Percentiles rank a stretch among this genome's conserved stretches.
phyloP scores from a whole-genome alignment of 2,797 vertebrate species.

The Melanogrammus aeglefinus region DNA sequence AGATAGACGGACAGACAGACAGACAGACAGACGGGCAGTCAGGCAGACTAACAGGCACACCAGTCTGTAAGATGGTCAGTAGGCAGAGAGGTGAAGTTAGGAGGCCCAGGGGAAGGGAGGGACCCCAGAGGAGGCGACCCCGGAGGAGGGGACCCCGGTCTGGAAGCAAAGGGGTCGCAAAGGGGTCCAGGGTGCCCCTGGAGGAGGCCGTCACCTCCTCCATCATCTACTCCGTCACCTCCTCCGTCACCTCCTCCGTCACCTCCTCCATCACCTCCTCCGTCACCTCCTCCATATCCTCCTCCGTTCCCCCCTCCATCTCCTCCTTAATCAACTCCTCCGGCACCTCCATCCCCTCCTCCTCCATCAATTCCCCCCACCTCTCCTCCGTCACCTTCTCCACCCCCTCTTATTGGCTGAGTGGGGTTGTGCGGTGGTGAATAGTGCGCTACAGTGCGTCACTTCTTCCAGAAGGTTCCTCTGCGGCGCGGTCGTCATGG shows the following conservation, averaged over 20 bases:
- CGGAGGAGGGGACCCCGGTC: conserved; percentile 36
- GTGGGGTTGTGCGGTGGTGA: conserved; percentile 21
- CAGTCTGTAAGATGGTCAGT: background rate
- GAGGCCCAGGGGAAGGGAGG: conserved; percentile 58
- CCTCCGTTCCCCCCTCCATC: no score
- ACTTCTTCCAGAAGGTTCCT: conserved; percentile 11
- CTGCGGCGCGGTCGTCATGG: background rate
- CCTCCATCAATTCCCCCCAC: no score
- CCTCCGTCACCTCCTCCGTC: no score
- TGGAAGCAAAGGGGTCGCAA: no score
- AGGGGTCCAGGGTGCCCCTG: no score
- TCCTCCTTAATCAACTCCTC: conserved; percentile 1
- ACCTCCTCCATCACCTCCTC: no score
- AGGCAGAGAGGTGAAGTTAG: background rate
- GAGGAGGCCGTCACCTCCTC: no score
- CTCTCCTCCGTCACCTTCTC: conserved; percentile 7
- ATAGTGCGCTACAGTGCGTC: background rate
- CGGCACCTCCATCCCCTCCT: background rate
- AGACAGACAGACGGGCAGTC: background rate
- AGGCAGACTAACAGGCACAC: background rate
- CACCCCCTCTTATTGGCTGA: conserved; percentile 36
- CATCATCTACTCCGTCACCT: no score
- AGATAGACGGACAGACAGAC: no score
- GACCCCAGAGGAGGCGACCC: conserved; percentile 36
- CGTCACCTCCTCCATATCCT: no score